A percentile compares a stretch with the other conserved stretches of the same genome.
Conservation (phyloP, 2,888 invertebrate species). For the Labia minor region DNA sequence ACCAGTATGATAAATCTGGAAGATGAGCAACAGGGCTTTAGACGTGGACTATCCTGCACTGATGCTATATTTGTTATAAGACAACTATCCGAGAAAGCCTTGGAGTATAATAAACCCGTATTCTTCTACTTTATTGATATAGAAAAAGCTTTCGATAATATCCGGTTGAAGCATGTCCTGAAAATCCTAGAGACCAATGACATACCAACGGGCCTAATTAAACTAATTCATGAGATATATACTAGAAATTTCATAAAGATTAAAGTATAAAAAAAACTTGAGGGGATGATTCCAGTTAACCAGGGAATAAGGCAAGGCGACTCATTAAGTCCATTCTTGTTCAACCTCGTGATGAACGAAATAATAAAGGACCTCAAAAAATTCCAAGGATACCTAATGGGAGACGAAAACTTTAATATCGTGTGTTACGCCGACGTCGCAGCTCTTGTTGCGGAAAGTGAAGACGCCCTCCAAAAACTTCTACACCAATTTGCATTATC, state of each 20-base stretch:
- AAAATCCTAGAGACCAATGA: not conserved
- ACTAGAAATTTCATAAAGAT: not conserved
- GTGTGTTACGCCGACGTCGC: no score
- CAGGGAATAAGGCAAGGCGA: not conserved
- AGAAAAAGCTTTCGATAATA: no score
- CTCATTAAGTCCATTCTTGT: not conserved
- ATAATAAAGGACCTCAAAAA: not conserved
- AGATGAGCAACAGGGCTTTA: not conserved
- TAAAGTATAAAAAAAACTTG: not conserved
- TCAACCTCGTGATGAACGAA: no score
- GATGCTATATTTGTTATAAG: not conserved
- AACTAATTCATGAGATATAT: not conserved
- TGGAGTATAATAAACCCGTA: no score
- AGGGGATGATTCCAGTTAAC: not conserved
- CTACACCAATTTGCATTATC: no score
- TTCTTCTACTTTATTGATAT: no score
- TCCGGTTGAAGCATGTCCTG: not conserved
- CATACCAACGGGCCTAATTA: not conserved
- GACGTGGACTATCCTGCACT: not conserved
- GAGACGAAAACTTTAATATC: not conserved
- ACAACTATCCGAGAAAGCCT: no score
- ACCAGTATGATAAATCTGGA: not conserved
- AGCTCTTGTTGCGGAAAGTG: no score
- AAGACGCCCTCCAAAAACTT: not conserved
- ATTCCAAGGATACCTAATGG: not conserved